Evolutionary conservation across 2,113 vertebrate genomes (phyloP).

Genomic region (Octodon degus): DNA sequence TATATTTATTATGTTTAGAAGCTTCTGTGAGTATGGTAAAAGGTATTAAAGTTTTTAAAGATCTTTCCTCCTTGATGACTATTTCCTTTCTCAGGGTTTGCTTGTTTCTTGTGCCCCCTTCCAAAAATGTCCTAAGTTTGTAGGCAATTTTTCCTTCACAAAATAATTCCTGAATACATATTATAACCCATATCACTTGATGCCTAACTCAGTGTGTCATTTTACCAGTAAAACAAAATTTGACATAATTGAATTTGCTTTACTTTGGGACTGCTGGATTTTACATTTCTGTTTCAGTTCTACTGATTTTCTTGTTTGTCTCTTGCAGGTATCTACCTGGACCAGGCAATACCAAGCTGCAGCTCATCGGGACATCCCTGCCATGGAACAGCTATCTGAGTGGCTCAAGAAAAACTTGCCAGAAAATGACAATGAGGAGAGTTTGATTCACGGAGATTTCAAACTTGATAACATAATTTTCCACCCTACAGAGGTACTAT

Average conservation of each 20-base stretch:
- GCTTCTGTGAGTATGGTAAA: constrained; percentile 14
- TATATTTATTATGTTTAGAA: not conserved
- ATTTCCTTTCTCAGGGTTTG: not conserved
- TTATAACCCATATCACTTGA: not conserved
- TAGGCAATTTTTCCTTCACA: not conserved
- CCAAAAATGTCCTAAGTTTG: not conserved
- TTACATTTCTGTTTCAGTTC: not conserved
- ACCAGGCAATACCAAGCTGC: constrained; percentile 93
- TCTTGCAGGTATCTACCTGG: constrained; percentile 93
- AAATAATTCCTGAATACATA: constrained; percentile 2
- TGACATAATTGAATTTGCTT: not conserved
- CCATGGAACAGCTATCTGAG: constrained; percentile 90
- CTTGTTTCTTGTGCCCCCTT: not conserved
- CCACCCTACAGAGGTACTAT: constrained; percentile 92
- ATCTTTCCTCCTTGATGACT: not conserved
- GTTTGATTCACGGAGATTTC: constrained; percentile 94
- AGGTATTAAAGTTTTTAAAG: not conserved
- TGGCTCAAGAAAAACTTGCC: constrained; percentile 94
- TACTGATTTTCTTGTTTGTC: constrained; percentile 10
- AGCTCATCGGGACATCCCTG: constrained; percentile 90
- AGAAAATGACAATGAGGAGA: constrained; percentile 88
- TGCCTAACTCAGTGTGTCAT: not conserved
- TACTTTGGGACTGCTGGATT: not conserved
- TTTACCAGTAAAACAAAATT: constrained; percentile 26
- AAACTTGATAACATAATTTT: constrained; percentile 94